phyloP scores from a whole-genome alignment of 2,113 vertebrate species.

The Passer domesticus region DNA sequence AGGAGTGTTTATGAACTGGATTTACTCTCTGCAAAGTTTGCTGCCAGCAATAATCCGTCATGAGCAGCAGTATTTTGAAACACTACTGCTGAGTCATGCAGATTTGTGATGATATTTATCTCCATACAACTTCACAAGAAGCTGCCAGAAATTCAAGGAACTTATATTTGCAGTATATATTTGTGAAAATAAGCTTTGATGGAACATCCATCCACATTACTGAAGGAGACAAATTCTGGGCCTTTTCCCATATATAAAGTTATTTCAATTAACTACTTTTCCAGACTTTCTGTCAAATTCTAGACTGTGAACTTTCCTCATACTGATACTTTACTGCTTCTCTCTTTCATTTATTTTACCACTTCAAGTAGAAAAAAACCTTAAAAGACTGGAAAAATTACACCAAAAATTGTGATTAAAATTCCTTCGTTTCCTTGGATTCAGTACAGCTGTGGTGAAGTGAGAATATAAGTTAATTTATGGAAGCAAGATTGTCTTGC shows the following conservation, averaged over 20 bases:
- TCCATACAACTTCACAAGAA: not conserved
- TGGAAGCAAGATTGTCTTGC: not conserved
- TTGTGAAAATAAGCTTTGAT: not conserved
- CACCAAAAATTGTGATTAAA: not conserved
- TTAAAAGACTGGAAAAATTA: not conserved
- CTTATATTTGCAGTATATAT: not conserved
- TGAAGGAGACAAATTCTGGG: not conserved
- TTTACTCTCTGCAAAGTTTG: not conserved
- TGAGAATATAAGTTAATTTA: not conserved
- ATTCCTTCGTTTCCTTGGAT: not conserved
- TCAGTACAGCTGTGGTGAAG: not conserved
- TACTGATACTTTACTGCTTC: not conserved
- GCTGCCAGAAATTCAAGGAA: not conserved
- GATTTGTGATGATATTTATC: not conserved
- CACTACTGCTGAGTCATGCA: not conserved
- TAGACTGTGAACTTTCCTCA: not conserved
- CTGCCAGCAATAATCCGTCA: not conserved
- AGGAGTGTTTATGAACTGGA: not conserved
- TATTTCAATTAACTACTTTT: not conserved
- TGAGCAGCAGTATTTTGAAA: conserved; percentile 29
- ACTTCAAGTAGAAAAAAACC: not conserved
- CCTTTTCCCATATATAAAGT: not conserved
- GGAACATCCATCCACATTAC: not conserved
- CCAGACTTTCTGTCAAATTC: not conserved
- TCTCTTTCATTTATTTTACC: not conserved